phyloP scores from a whole-genome alignment of 2,113 vertebrate species.

The Syngnathus floridae region DNA sequence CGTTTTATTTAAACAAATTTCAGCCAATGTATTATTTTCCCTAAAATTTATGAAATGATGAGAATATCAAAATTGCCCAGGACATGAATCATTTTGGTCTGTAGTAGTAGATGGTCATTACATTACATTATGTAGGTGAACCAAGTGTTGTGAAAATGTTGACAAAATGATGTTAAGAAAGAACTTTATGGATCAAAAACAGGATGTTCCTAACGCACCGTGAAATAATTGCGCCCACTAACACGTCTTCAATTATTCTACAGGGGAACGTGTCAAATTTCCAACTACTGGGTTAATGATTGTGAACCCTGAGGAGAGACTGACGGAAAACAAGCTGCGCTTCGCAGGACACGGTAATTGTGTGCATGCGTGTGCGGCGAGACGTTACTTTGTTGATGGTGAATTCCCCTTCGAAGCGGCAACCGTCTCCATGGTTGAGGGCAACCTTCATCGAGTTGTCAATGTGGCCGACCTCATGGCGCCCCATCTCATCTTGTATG shows the following conservation, averaged over 20 bases:
- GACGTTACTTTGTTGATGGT: conserved; percentile 90
- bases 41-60: background rate
- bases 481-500: conserved; percentile 99
- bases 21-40: too few relatives aligned
- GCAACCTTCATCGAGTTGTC: conserved; percentile 97
- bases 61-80: background rate
- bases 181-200: conserved; percentile 18
- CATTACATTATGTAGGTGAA: background rate
- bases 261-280: conserved; percentile 21
- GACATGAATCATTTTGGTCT: background rate
- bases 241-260: conserved; percentile 20
- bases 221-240: conserved; percentile 9
- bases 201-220: conserved; percentile 16
- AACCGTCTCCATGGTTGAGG: conserved; percentile 83
- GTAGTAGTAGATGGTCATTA: background rate
- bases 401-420: conserved; percentile 95
- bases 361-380: background rate
- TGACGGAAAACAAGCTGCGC: conserved; percentile 29
- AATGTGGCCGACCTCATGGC: conserved; percentile 95
- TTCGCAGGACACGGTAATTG: background rate
- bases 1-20: too few relatives aligned
- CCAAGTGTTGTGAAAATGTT: background rate
- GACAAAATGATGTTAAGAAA: conserved; percentile 20
- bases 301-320: conserved; percentile 43
- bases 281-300: conserved; percentile 52